Evolutionary conservation across 2,888 invertebrate genomes (phyloP).

Genomic region (Heliconius sara): DNA sequence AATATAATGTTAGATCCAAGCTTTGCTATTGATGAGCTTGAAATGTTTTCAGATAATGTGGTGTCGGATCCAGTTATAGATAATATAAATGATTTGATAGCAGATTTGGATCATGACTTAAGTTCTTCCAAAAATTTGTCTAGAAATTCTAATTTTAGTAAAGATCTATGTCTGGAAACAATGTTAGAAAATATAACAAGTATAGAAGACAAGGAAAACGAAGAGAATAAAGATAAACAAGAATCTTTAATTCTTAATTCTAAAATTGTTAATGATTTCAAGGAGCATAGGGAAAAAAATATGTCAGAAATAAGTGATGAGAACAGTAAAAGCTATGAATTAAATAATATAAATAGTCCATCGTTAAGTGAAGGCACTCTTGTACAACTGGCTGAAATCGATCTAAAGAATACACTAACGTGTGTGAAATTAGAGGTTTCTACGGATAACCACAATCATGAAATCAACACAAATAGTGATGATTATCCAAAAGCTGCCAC

Average conservation of each 20-base stretch:
- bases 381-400: no score
- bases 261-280: neutral
- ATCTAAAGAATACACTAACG: neutral
- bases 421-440: neutral
- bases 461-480: slow-evolving; percentile 1
- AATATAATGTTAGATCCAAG: slow-evolving; percentile 52
- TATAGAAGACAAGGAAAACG: slow-evolving; percentile 47
- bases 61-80: slow-evolving; percentile 65
- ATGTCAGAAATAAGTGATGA: neutral
- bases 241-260: neutral
- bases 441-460: neutral
- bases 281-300: neutral
- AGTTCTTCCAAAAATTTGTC: slow-evolving; percentile 57
- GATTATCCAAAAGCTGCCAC: neutral
- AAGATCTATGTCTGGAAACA: slow-evolving; percentile 62
- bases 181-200: slow-evolving; percentile 61
- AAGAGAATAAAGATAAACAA: neutral
- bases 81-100: slow-evolving; percentile 73
- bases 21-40: slow-evolving; percentile 67
- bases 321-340: neutral
- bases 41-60: slow-evolving; percentile 70
- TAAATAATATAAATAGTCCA: neutral
- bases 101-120: slow-evolving; percentile 68
- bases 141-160: slow-evolving; percentile 57
- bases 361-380: neutral